phyloP scores from a whole-genome alignment of 2,797 vertebrate genomes.

The Chrysolophus pictus region DNA sequence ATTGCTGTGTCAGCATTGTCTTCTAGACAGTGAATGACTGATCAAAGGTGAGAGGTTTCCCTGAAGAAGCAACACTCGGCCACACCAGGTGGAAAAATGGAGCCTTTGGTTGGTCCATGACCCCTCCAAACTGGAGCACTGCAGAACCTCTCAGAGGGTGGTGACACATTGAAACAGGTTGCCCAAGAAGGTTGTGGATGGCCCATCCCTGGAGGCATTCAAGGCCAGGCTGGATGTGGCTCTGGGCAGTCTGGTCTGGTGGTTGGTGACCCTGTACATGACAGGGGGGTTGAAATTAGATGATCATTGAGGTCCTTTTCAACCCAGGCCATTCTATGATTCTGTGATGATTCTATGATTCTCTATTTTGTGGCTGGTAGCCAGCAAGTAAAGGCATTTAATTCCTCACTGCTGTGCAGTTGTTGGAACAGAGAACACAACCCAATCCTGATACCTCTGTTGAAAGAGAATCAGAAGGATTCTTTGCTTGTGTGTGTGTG shows the following conservation, averaged over 20 bases:
- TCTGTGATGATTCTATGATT: too few relatives aligned
- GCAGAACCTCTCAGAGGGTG: background rate
- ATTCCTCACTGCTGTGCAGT: background rate
- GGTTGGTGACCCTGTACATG: too few relatives aligned
- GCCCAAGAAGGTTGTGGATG: too few relatives aligned
- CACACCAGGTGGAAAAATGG: background rate
- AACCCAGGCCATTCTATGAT: too few relatives aligned
- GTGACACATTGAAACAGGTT: too few relatives aligned
- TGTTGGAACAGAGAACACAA: rapidly evolving
- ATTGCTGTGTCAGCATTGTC: background rate
- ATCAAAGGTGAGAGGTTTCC: background rate
- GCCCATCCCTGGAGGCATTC: too few relatives aligned
- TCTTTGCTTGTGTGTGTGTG: background rate
- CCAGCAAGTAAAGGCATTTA: background rate
- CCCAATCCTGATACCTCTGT: background rate
- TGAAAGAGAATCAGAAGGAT: background rate
- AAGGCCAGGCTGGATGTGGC: too few relatives aligned
- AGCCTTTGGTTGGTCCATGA: background rate
- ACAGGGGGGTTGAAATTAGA: too few relatives aligned
- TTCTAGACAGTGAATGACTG: background rate
- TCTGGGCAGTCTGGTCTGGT: too few relatives aligned
- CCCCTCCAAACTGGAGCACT: background rate
- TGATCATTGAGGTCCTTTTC: too few relatives aligned
- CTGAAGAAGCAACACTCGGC: background rate
- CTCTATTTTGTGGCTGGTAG: background rate